These are phyloP conservation scores for Emys orbicularis DNA, from an alignment of 2,797 vertebrate genomes.

Conservation along the genomic window DNA sequence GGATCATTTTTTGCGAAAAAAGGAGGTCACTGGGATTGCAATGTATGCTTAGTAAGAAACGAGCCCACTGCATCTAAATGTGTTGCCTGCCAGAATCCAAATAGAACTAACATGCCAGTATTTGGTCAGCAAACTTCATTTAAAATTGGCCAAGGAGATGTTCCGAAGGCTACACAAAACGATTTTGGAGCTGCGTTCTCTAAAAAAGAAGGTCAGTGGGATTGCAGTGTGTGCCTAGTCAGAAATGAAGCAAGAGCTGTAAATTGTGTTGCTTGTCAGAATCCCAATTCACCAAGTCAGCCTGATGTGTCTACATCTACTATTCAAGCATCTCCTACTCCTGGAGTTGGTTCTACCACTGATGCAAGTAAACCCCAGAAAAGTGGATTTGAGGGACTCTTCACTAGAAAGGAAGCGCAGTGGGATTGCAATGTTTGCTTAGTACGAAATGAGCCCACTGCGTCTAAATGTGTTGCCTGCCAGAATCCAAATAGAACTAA, in stretches of 20 bases:
- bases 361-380: constrained; percentile 70
- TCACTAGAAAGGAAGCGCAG: constrained; percentile 87
- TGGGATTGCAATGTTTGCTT: constrained; percentile 89
- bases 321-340: constrained; percentile 36
- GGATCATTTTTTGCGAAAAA: constrained; percentile 84
- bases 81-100: constrained; percentile 76
- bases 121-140: constrained; percentile 64
- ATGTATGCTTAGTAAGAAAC: constrained; percentile 83
- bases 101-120: constrained; percentile 27
- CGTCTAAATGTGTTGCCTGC: constrained; percentile 76
- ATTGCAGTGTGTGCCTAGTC: constrained; percentile 83
- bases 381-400: constrained; percentile 82
- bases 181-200: constrained; percentile 82
- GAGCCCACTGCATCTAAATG: constrained; percentile 75
- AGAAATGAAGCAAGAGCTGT: constrained; percentile 85
- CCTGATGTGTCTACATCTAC: constrained; percentile 57
- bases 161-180: constrained; percentile 66
- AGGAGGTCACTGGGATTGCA: constrained; percentile 91
- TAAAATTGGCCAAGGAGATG: constrained; percentile 68
- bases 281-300: constrained; percentile 76
- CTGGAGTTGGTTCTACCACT: constrained; percentile 54
- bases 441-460: constrained; percentile 81
- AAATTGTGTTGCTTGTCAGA: constrained; percentile 86
- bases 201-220: constrained; percentile 90
- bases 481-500: constrained; percentile 64